Conservation (phyloP, 2,888 invertebrate species). For the Leptinotarsa peninsularis region DNA sequence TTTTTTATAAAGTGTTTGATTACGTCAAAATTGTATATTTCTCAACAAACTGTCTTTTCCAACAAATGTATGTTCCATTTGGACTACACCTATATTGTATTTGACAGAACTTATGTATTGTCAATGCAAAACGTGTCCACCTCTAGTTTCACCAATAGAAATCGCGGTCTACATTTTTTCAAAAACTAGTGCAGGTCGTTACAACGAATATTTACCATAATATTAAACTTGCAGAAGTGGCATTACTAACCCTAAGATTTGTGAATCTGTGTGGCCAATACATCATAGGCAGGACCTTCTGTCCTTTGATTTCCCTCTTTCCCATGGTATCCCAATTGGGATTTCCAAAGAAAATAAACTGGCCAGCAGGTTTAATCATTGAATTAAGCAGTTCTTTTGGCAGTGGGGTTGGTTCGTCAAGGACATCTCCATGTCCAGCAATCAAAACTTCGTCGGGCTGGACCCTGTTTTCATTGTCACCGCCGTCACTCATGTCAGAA, state of each 20-base stretch:
- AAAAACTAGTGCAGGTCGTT: not conserved
- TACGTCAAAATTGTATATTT: too few relatives aligned
- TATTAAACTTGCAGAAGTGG: not conserved
- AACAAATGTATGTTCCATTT: too few relatives aligned
- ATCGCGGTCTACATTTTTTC: too few relatives aligned
- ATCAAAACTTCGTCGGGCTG: slow-evolving; percentile 70
- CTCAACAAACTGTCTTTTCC: too few relatives aligned
- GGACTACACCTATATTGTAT: too few relatives aligned
- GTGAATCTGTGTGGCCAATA: slow-evolving; percentile 87
- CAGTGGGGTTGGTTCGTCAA: slow-evolving; percentile 73
- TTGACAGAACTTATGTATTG: too few relatives aligned
- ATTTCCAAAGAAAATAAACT: slow-evolving; percentile 84
- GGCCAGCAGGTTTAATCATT: slow-evolving; percentile 77
- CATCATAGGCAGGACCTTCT: slow-evolving; percentile 77
- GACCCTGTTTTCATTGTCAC: slow-evolving; percentile 62
- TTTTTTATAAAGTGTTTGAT: too few relatives aligned
- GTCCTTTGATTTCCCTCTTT: slow-evolving; percentile 79
- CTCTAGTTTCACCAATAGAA: too few relatives aligned
- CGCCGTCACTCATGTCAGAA: slow-evolving; percentile 64
- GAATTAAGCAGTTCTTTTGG: slow-evolving; percentile 76
- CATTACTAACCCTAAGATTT: slow-evolving; percentile 71
- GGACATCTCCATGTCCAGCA: slow-evolving; percentile 67
- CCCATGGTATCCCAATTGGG: slow-evolving; percentile 93
- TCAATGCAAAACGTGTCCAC: too few relatives aligned
- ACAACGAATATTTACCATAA: not conserved